Conservation (phyloP, 2,797 vertebrate genomes). For the Rhinatrema bivittatum region DNA sequence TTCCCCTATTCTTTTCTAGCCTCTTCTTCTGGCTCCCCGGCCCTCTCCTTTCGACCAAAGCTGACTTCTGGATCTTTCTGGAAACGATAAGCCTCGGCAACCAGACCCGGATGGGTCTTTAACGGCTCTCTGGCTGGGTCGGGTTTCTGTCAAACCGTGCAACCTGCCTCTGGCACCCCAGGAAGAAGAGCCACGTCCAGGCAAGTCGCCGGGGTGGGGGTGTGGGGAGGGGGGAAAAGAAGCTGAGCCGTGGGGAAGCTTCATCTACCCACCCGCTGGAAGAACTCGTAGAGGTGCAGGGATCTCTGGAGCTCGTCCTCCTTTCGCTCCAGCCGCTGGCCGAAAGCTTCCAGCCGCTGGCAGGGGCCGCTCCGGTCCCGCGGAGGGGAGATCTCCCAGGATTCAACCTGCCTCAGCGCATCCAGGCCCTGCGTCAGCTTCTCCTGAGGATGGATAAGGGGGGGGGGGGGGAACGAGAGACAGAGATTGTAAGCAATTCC, state of each 20-base stretch:
- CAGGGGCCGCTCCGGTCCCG: no score
- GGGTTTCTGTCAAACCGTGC: no score
- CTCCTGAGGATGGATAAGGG: slow-evolving; percentile 28
- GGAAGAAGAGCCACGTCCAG: background rate
- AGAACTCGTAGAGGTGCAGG: slow-evolving; percentile 33
- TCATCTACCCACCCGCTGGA: slow-evolving; percentile 40
- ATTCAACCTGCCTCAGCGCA: slow-evolving; percentile 20
- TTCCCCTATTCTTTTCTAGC: background rate
- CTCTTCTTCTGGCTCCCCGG: background rate
- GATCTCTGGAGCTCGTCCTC: slow-evolving; percentile 30
- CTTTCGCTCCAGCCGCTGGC: slow-evolving; percentile 25
- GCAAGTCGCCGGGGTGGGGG: background rate
- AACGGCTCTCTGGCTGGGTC: no score
- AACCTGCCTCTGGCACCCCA: background rate
- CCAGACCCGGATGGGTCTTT: no score
- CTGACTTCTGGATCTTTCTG: no score
- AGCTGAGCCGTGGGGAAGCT: no score
- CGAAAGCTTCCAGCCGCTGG: slow-evolving; percentile 27
- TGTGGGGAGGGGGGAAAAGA: background rate
- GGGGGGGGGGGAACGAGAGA: no score
- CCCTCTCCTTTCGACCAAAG: background rate
- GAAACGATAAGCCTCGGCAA: no score
- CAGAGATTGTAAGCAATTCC: background rate
- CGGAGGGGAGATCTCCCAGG: background rate
- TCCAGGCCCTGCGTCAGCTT: slow-evolving; percentile 23